Evolutionary conservation across 2,888 invertebrate species (phyloP), one percentile per base, ranked within the genome.

Genomic region (Andrena dorsata): DNA sequence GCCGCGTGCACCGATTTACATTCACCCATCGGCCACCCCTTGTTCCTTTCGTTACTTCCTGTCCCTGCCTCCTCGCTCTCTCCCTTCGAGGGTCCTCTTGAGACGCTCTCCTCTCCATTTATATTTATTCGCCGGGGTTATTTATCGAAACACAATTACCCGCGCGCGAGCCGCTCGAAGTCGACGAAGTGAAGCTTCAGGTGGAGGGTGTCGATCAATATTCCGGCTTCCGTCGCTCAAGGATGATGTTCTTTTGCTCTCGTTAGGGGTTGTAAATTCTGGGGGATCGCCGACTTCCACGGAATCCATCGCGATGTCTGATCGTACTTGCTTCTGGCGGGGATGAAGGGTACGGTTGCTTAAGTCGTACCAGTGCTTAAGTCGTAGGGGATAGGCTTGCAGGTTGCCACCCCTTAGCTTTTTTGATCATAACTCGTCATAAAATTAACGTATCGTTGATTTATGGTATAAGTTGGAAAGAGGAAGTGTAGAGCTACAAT

Each of bases 1-100:
- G 77, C 83, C 82, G 86, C 83, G 83, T 84, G 83, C 77, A 70
- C 61, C 74, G 70, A 90, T 87, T 87, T 88, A 82, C 86, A 85
- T 88, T 88, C 72, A 26, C 13, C 35, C 65, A n/a, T 26, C 30
- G 28, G 30, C 4, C 16, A n/a, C n/a, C 16, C 8, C 53, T 47
- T 51, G 51, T 68, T 56, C 58, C 53, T 28, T 7, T 41, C 8
- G 28, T 65, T 68, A 51, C 66, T 41, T 41, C 53, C 41, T 41
- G 13, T 10, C 20, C 13, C 51, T 13, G 16, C 32, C 28, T 13
- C 47, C 10, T 53, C 13, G 60, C 28, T 10, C 26, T n/a, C 16
- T 16, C 20, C 51, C 75, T 58, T 41, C 64, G 63, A 71, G 30
- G 47, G 63, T 28, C 75, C 61, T 65, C 53, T 74, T 53, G 68